Conservation (phyloP, 1,140 invertebrate genomes). For the Melipona quadrifasciata region DNA sequence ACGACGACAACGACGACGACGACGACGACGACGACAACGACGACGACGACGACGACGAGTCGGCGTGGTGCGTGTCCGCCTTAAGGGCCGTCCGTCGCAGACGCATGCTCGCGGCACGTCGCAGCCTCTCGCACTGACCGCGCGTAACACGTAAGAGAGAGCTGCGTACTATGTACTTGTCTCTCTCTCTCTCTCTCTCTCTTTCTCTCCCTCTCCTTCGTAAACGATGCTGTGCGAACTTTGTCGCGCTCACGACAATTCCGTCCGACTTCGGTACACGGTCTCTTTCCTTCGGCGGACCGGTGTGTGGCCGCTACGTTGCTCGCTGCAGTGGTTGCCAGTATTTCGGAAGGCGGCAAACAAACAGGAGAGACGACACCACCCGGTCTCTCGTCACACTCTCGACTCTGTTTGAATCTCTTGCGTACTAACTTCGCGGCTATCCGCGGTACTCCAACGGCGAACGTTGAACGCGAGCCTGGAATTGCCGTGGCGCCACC, state of each 20-base stretch:
- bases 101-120: constrained; percentile 69
- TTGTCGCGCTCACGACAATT: constrained; percentile 6
- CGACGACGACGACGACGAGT: constrained; percentile 48
- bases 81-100: constrained; percentile 64
- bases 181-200: constrained; percentile 48
- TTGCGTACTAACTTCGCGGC: constrained; percentile 75
- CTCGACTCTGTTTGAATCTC: constrained; percentile 60
- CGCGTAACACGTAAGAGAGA: constrained; percentile 70
- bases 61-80: constrained; percentile 65
- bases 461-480: constrained; percentile 77
- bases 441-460: constrained; percentile 75
- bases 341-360: constrained; percentile 19
- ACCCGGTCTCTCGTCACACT: constrained; percentile 23
- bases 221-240: background rate
- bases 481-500: constrained; percentile 81
- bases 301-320: background rate
- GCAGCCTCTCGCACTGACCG: constrained; percentile 70
- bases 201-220: constrained; percentile 2
- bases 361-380: constrained; percentile 21
- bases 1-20: constrained; percentile 8
- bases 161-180: constrained; percentile 58
- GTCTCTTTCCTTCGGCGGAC: constrained; percentile 8
- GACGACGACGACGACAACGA: constrained; percentile 1
- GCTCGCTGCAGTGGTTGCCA: constrained; percentile 13
- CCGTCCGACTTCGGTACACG: background rate